These are phyloP conservation scores for Drosophila ercepeae DNA, from an alignment of 1,140 invertebrate species.

Conservation along the genomic window DNA sequence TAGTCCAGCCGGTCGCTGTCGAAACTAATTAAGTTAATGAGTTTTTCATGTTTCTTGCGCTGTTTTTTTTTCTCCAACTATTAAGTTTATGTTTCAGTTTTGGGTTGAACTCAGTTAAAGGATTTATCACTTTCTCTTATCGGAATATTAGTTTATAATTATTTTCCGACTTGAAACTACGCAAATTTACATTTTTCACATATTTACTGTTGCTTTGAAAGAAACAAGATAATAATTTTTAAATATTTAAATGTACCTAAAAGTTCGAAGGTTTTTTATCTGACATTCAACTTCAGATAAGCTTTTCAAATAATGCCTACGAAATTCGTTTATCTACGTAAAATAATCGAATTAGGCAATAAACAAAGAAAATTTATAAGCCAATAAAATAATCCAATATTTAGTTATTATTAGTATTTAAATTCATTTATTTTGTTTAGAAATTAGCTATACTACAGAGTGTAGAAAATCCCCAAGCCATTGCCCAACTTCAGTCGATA, in stretches of 20 bases:
- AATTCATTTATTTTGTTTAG: slow-evolving; percentile 20
- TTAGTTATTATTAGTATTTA: neutral
- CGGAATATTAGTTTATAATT: neutral
- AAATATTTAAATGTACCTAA: neutral
- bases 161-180: neutral
- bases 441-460: slow-evolving; percentile 76
- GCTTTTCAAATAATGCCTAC: neutral
- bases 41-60: slow-evolving; percentile 39
- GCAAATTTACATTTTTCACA: neutral
- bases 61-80: slow-evolving; percentile 6
- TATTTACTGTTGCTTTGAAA: neutral
- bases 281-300: slow-evolving; percentile 2
- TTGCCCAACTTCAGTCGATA: slow-evolving; percentile 67
- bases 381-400: neutral
- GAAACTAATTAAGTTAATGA: slow-evolving; percentile 57
- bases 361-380: neutral
- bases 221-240: neutral
- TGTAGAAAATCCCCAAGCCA: slow-evolving; percentile 66
- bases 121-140: slow-evolving; percentile 20
- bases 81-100: slow-evolving; percentile 30
- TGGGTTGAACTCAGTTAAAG: neutral
- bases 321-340: neutral
- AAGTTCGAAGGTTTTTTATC: neutral
- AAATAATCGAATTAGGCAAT: neutral
- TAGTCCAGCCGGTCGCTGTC: slow-evolving; percentile 23